A percentile compares a stretch with the other conserved stretches of the same genome.
These are phyloP conservation scores for Hystrix cristata DNA, from an alignment of 2,113 vertebrate species.

Conservation along the genomic window DNA sequence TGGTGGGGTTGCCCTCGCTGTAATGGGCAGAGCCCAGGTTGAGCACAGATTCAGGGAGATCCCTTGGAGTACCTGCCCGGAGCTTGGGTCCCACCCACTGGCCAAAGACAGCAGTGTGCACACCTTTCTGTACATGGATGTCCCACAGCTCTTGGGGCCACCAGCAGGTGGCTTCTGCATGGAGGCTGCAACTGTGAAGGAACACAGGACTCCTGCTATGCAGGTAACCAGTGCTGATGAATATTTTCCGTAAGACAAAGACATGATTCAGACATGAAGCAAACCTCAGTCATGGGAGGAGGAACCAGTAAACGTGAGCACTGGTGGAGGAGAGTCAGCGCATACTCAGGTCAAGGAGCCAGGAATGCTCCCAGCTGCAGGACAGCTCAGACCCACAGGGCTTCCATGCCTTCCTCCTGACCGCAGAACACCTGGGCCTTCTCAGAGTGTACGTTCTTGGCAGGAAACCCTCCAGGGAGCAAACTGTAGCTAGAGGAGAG, in stretches of 20 bases:
- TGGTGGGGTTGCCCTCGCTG: background rate
- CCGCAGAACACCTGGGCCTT: background rate
- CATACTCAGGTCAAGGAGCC: accelerated
- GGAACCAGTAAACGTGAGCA: background rate
- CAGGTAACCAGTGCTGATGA: no score
- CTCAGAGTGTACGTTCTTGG: background rate
- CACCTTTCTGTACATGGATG: background rate
- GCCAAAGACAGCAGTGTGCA: background rate
- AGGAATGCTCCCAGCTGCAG: background rate
- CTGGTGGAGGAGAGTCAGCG: background rate
- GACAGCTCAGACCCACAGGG: background rate
- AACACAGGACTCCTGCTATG: background rate
- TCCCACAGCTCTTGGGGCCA: background rate
- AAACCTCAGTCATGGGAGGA: background rate
- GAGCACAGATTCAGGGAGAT: background rate
- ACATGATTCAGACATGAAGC: background rate
- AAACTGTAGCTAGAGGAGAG: background rate
- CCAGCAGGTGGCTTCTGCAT: background rate
- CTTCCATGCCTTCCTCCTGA: background rate
- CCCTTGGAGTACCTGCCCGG: no score
- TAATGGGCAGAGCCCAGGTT: no score
- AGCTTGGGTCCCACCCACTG: background rate
- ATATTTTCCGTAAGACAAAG: background rate
- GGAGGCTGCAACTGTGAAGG: background rate
- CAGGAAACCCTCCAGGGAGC: background rate